Evolutionary conservation across 2,888 invertebrate species (phyloP).

Genomic region (Pyrgus malvae): DNA sequence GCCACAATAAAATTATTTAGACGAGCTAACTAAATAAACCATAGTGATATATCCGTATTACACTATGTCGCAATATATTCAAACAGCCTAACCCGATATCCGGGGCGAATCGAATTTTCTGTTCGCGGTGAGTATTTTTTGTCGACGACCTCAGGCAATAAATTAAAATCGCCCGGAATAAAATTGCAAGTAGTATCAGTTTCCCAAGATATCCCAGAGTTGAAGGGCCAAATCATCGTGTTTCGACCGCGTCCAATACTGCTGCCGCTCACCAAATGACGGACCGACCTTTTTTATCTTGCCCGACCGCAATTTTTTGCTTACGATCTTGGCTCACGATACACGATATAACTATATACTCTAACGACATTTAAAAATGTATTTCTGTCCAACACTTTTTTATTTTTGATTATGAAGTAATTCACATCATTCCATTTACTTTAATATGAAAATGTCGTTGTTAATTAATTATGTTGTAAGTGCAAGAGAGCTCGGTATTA

Average conservation of each 20-base stretch:
- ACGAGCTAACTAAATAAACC: too few species aligned
- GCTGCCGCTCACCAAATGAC: too few species aligned
- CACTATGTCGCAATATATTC: conserved; percentile 21
- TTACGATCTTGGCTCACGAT: conserved; percentile 70
- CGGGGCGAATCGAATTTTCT: conserved; percentile 22
- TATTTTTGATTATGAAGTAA: too few species aligned
- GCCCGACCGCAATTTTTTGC: conserved; percentile 77
- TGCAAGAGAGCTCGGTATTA: too few species aligned
- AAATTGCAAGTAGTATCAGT: conserved; percentile 65
- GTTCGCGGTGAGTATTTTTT: conserved; percentile 26
- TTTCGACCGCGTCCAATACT: conserved; percentile 67
- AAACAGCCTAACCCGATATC: conserved; percentile 12
- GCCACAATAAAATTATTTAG: too few species aligned
- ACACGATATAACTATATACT: too few species aligned
- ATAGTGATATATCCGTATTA: too few species aligned
- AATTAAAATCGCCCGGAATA: conserved; percentile 30
- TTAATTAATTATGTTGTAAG: too few species aligned
- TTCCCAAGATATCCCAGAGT: conserved; percentile 51
- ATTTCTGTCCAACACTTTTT: too few species aligned
- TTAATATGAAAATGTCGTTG: too few species aligned
- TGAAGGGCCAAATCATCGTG: conserved; percentile 44
- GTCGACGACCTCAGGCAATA: conserved; percentile 18
- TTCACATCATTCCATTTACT: too few species aligned
- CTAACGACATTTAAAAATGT: too few species aligned
- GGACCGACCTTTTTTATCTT: conserved; percentile 79